Evolutionary conservation across 2,888 invertebrate species (phyloP).

Genomic region (Tetropium fuscum): DNA sequence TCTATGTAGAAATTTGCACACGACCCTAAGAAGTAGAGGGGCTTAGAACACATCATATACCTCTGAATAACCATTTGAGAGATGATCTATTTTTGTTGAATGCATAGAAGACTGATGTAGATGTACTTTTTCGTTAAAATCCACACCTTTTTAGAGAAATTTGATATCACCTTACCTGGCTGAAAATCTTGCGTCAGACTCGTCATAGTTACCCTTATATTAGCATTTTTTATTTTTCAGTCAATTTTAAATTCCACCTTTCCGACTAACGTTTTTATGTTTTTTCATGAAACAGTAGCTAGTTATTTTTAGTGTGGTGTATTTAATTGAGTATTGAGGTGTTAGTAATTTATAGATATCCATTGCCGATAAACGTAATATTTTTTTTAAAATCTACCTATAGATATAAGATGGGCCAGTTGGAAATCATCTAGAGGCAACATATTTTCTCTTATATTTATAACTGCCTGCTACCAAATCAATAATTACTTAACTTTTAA

Average conservation of each 20-base stretch:
- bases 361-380: background rate
- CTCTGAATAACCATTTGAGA: conserved; percentile 68
- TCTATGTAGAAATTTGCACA: conserved; percentile 74
- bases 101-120: conserved; percentile 58
- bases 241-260: background rate
- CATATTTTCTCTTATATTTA: too few relatives aligned
- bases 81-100: conserved; percentile 68
- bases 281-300: conserved; percentile 8
- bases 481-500: too few relatives aligned
- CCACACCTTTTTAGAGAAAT: conserved; percentile 63
- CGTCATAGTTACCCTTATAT: background rate
- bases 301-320: conserved; percentile 8
- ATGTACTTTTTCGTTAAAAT: conserved; percentile 63
- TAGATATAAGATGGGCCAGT: too few relatives aligned
- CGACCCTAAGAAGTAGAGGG: conserved; percentile 66
- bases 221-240: background rate
- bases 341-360: background rate
- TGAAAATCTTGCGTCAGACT: conserved; percentile 3
- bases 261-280: conserved; percentile 1
- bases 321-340: conserved; percentile 9
- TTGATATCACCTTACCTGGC: conserved; percentile 56
- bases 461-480: too few relatives aligned
- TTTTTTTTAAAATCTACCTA: too few relatives aligned
- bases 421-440: too few relatives aligned
- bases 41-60: conserved; percentile 41